Percentiles rank a stretch among this genome's conserved stretches.
Evolutionary conservation across 2,113 vertebrate genomes (phyloP).

Genomic region (Mesocricetus auratus): DNA sequence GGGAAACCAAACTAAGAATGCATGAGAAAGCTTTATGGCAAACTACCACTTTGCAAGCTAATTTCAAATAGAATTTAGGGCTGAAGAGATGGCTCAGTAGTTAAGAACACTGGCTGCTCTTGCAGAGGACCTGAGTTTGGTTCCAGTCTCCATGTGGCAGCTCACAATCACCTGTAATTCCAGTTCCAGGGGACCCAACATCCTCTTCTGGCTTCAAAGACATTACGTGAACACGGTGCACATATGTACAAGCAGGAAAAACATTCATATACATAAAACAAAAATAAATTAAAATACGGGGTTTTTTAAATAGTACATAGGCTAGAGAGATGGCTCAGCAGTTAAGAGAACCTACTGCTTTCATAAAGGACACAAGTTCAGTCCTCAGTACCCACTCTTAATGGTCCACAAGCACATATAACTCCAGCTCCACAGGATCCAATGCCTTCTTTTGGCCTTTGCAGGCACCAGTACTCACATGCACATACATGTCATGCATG

Average conservation of each 20-base stretch:
- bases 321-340: background rate
- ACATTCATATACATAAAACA: background rate
- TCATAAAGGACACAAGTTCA: background rate
- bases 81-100: background rate
- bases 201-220: background rate
- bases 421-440: background rate
- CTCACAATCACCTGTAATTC: background rate
- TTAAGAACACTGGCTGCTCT: background rate
- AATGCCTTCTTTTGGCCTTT: background rate
- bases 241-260: background rate
- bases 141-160: background rate
- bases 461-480: background rate
- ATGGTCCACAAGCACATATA: background rate
- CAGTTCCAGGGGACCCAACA: background rate
- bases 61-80: background rate
- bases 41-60: background rate
- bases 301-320: background rate
- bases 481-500: background rate
- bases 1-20: background rate
- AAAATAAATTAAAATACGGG: background rate
- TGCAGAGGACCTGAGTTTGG: background rate
- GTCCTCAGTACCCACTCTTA: background rate
- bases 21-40: background rate
- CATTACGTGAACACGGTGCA: background rate
- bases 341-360: background rate